A percentile compares a stretch with the other conserved stretches of the same genome.
Evolutionary conservation across 1,140 invertebrate species (phyloP).

Genomic region (Antheraea mylitta): DNA sequence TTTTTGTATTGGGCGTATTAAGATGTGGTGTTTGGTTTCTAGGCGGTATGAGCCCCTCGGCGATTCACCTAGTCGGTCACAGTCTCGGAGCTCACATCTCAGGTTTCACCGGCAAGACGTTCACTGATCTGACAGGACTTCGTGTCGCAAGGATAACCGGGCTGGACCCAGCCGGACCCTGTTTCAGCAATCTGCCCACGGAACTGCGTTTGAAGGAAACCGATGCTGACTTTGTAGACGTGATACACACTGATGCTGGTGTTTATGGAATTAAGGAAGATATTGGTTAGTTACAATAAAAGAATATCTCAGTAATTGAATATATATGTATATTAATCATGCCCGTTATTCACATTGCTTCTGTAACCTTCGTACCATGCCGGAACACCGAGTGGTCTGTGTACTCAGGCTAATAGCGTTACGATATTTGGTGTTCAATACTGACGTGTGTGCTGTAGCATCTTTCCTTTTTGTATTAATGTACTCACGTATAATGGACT

Average conservation of each 20-base stretch:
- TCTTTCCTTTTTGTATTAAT: too few relatives aligned
- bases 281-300: constrained; percentile 43
- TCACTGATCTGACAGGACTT: constrained; percentile 52
- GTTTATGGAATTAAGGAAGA: constrained; percentile 69
- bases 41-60: constrained; percentile 56
- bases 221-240: constrained; percentile 86
- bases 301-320: too few relatives aligned
- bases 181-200: constrained; percentile 79
- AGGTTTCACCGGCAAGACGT: constrained; percentile 84
- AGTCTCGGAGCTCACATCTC: constrained; percentile 91
- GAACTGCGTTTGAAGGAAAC: constrained; percentile 79
- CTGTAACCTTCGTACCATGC: too few relatives aligned
- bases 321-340: too few relatives aligned
- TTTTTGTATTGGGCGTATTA: too few relatives aligned
- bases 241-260: constrained; percentile 85
- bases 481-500: too few relatives aligned
- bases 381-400: too few relatives aligned
- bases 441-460: too few relatives aligned
- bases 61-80: constrained; percentile 90
- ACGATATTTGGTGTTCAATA: too few relatives aligned
- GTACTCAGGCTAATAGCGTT: too few relatives aligned
- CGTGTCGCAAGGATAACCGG: constrained; percentile 82
- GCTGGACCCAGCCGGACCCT: constrained; percentile 86
- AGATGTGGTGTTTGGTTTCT: constrained; percentile 9
- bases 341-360: too few relatives aligned